Base-by-base conservation (phyloP, 2,797 vertebrate species). In the Loriculus beryllinus region DNA sequence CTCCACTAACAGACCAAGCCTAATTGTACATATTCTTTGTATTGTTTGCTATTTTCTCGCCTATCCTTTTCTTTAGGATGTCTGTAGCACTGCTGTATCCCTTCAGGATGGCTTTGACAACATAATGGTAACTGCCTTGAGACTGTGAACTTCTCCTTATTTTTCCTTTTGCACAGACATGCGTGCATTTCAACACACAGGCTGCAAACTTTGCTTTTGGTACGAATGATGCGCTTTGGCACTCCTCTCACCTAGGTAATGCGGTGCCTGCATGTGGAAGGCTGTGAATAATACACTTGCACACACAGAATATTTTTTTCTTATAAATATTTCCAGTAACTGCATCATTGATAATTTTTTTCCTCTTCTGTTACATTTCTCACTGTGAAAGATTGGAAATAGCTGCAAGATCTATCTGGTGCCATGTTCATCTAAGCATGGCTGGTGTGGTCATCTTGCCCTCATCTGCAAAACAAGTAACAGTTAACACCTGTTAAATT, bases 81-180 rank as follows among this genome's bases (percentile, higher is more conserved):
- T 96, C 90, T 96, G 95, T 97, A 93, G 84, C 94, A 76, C 95
- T 91, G 96, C 96, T 42, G 95, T 96, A 43, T 76, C 95, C 94
- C 95, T 96, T 91, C 96, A 95, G 87, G 96, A 97, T 92, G 97
- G 95, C 96, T 97, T 94, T 97, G 96, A 96, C 97, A 97, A 92
- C 97, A 56, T 94, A 81, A 97, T 94, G 97, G 97, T 97, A 97
- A 97, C 94, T 59, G 29, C 87, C 91, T 85, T 64, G 83, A 93
- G 81, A 69, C 47, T 26, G 35, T 92, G 49, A 67, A 47, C 86
- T 82, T 79, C 65, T 83, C 77, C 63, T 65, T 57, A 29, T 60
- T 94, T 48, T 51, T 91, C 10, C 35, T 43, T n/a, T 71, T 6
- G 26, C 48, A 57, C 84, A 65, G 42, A 67, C 69, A 29, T 54